Conservation (phyloP, 1,140 invertebrate species). For the silkworm (Bombyx mori) region DNA sequence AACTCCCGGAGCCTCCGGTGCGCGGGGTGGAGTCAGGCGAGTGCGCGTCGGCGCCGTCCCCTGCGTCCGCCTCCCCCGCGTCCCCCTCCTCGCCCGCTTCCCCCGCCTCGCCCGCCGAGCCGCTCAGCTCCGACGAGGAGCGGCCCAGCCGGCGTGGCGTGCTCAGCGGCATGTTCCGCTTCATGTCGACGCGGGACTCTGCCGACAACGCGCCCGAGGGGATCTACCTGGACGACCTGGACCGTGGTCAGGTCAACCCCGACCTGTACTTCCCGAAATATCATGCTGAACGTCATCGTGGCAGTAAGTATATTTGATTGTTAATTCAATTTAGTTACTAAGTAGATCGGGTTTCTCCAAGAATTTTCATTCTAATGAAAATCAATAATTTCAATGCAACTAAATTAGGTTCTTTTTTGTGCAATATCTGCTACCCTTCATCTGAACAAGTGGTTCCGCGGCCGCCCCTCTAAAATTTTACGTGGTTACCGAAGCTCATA, state of each 20-base stretch:
- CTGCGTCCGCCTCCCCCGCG: conserved; percentile 22
- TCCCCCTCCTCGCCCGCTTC: conserved; percentile 35
- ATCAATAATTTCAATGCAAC: too few relatives aligned
- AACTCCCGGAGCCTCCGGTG: conserved; percentile 81
- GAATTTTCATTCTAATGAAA: too few relatives aligned
- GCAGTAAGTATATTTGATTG: conserved; percentile 24
- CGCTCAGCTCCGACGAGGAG: conserved; percentile 60
- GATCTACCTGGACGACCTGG: conserved; percentile 94
- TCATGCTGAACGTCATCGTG: conserved; percentile 44
- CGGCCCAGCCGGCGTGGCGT: conserved; percentile 67
- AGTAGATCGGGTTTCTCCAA: too few relatives aligned
- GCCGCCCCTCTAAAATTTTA: too few relatives aligned
- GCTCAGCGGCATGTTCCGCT: conserved; percentile 92
- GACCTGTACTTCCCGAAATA: conserved; percentile 89
- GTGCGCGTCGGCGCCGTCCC: conserved; percentile 18
- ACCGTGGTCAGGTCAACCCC: conserved; percentile 89
- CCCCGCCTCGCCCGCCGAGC: conserved; percentile 46
- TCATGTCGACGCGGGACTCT: conserved; percentile 86
- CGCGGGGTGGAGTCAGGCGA: conserved; percentile 25
- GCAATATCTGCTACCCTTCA: too few relatives aligned
- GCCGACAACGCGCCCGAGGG: conserved; percentile 77
- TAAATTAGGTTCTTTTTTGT: too few relatives aligned
- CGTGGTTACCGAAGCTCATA: too few relatives aligned
- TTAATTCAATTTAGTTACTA: too few relatives aligned
- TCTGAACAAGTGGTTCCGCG: too few relatives aligned